Base-by-base conservation (phyloP, 2,797 vertebrate species). In the Onychomys torridus region DNA sequence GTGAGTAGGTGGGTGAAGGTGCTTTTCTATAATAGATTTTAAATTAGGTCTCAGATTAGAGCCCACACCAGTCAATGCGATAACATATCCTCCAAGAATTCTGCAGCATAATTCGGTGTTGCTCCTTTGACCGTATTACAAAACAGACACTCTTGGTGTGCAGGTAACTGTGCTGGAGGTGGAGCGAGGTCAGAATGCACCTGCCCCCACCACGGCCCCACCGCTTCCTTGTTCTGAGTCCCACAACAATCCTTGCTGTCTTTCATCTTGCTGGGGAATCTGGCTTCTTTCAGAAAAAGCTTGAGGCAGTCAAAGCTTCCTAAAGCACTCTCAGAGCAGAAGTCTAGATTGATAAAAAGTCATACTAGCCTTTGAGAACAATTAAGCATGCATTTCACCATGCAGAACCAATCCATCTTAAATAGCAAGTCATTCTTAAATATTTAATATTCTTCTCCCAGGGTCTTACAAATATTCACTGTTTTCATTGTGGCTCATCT, bases 391-490 rank as follows among this genome's bases (percentile, higher is more conserved):
- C 63, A 61, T 81, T 81, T 91, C 59, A 65, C 16, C 49, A 91
- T 49, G 46, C 59, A 69, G 92, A 79, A 87, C 69, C 86, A 73
- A 71, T 69, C 63, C 55, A 16, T 71, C 43, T 13, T 94, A 95
- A 94, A 85, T 69, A 87, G 55, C 59, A 89, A 87, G 61, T 37
- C 90, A 49, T 52, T 77, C 76, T 67, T 97, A 75, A 94, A 91
- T 93, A 96, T 86, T 96, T 90, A 82, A 82, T 95, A 61, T n/a
- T 82, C 78, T 94, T 78, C 89, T 94, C 59, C 73, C 7, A 0
- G 13, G 59, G 2, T 12, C 83, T 94, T 93, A 78, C 85, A 91
- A 82, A 61, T 32, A 10, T 85, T 46, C 37, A 55, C 32, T 16
- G 25, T 63, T 76, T 89, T 78, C 73, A 52, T 16, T 23, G 17